Percentiles rank a stretch among this genome's conserved stretches.
phyloP scores from a whole-genome alignment of 2,113 vertebrate species.

The Spea bombifrons region DNA sequence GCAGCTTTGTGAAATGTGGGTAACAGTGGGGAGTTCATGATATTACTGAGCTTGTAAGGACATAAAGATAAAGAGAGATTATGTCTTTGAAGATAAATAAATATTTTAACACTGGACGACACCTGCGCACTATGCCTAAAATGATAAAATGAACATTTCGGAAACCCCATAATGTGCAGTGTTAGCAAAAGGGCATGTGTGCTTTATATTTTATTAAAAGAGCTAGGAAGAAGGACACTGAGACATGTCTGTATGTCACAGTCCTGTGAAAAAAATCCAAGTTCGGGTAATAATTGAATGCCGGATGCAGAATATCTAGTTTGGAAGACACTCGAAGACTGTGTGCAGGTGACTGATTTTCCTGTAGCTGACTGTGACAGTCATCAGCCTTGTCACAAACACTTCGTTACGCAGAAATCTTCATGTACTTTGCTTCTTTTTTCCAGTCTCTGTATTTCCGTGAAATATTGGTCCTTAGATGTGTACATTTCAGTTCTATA shows the following conservation, averaged over 20 bases:
- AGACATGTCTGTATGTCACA: neutral
- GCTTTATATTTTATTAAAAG: neutral
- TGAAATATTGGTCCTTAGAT: conserved; percentile 54
- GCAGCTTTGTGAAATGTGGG: too few relatives aligned
- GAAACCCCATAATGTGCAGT: too few relatives aligned
- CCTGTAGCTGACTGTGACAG: conserved; percentile 13
- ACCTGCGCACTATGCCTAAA: too few relatives aligned
- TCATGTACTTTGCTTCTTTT: conserved; percentile 39
- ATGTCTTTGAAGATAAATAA: too few relatives aligned
- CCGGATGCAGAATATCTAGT: neutral
- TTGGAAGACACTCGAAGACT: neutral
- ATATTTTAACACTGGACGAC: too few relatives aligned
- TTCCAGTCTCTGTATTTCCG: conserved; percentile 54
- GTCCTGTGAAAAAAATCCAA: neutral
- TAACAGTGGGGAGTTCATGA: too few relatives aligned
- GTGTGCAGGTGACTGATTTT: conserved; percentile 23
- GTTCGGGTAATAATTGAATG: neutral
- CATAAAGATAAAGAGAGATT: too few relatives aligned
- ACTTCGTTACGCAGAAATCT: conserved; percentile 37
- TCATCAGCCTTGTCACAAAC: conserved; percentile 33
- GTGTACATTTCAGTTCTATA: conserved; percentile 52
- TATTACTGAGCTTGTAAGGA: too few relatives aligned
- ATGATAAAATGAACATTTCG: too few relatives aligned
- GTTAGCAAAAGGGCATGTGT: too few relatives aligned
- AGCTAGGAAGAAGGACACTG: neutral